These are phyloP conservation scores for Crocuta crocuta DNA, from an alignment of 2,113 vertebrate species.

Conservation along the genomic window DNA sequence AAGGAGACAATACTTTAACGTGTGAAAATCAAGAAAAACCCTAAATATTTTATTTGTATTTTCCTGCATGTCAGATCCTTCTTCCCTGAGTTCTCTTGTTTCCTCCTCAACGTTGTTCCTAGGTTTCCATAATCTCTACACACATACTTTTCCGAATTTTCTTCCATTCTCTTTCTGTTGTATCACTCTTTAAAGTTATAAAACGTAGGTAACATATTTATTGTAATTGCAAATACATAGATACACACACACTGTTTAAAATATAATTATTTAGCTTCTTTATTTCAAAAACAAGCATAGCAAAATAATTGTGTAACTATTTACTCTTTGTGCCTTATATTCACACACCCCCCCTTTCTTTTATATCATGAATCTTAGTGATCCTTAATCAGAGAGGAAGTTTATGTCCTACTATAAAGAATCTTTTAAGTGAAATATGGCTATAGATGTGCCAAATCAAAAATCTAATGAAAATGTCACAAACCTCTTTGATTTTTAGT, in stretches of 20 bases:
- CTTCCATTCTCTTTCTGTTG: not conserved
- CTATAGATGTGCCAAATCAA: not conserved
- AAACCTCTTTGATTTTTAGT: not conserved
- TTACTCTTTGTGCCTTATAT: not conserved
- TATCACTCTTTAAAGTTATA: constrained; percentile 28
- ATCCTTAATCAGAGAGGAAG: not conserved
- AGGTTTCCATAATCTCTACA: not conserved
- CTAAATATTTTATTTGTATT: not conserved
- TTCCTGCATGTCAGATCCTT: not conserved
- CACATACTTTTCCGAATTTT: not conserved
- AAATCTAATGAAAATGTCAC: constrained; percentile 2
- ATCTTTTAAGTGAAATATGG: not conserved
- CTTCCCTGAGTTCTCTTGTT: not conserved
- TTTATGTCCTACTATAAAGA: not conserved
- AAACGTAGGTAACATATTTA: not conserved
- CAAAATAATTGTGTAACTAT: not conserved
- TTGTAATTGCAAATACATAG: not conserved
- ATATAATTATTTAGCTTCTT: not conserved
- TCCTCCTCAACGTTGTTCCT: not conserved
- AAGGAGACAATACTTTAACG: not conserved
- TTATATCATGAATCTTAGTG: not conserved
- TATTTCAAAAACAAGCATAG: not conserved
- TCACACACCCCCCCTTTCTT: not conserved
- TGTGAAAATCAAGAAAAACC: constrained; percentile 5
- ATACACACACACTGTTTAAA: not conserved